Percentiles rank a stretch among this genome's conserved stretches.
Conservation (phyloP, 2,888 invertebrate genomes). For the Parnassius smintheus region DNA sequence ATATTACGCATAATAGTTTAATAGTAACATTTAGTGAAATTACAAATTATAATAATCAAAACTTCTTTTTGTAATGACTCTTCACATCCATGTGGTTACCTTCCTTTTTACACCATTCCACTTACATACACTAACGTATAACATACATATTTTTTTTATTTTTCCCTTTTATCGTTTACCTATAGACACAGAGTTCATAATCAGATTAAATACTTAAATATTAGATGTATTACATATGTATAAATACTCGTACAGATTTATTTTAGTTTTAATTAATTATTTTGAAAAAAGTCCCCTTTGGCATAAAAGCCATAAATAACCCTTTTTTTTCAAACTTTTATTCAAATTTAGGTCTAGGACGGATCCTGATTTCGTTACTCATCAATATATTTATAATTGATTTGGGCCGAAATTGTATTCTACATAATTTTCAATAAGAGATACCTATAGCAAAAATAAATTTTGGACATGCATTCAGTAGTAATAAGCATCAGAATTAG, state of each 20-base stretch:
- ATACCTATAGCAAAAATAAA: constrained; percentile 12
- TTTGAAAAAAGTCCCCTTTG: constrained; percentile 5
- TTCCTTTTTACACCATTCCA: not conserved
- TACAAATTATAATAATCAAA: too few relatives aligned
- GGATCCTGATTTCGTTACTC: constrained; percentile 35
- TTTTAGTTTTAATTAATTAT: constrained; percentile 1
- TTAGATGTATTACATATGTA: too few relatives aligned
- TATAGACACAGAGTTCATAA: not conserved
- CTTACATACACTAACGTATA: not conserved
- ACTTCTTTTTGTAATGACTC: not conserved
- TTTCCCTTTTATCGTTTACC: not conserved
- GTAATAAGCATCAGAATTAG: constrained; percentile 2
- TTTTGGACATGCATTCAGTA: constrained; percentile 9
- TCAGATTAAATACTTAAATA: not conserved
- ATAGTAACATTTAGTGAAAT: too few relatives aligned
- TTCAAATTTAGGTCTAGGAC: constrained; percentile 34
- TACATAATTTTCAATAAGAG: constrained; percentile 3
- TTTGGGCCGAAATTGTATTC: constrained; percentile 10
- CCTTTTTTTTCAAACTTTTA: constrained; percentile 1
- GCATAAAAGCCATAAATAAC: constrained; percentile 1
- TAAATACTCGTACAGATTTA: not conserved
- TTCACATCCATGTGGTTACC: not conserved
- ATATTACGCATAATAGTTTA: too few relatives aligned
- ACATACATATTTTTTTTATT: not conserved
- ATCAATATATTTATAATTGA: constrained; percentile 12